Evolutionary conservation across 2,797 vertebrate genomes (phyloP).

Genomic region (Leuciscus waleckii): DNA sequence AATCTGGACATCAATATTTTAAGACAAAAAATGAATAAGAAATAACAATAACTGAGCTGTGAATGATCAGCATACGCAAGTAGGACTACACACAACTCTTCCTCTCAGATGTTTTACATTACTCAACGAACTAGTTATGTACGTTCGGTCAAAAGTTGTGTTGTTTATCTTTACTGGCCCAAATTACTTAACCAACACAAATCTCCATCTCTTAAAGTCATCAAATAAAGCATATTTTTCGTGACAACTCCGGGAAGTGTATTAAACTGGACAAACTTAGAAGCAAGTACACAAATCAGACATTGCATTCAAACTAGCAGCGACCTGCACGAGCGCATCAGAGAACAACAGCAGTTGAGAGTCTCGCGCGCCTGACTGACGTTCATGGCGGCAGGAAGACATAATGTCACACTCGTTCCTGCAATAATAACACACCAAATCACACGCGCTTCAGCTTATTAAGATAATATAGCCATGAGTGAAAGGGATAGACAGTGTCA

Average conservation of each 20-base stretch:
- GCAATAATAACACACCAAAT: background rate
- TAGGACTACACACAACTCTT: too few relatives aligned
- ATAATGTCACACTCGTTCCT: conserved; percentile 27
- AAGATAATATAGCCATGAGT: conserved; percentile 6
- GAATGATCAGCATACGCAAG: background rate
- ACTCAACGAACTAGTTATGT: background rate
- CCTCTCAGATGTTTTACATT: background rate
- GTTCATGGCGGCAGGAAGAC: conserved; percentile 41
- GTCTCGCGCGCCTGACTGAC: conserved; percentile 36
- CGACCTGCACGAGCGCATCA: conserved; percentile 15
- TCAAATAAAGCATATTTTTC: background rate
- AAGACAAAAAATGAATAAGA: background rate
- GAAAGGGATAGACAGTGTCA: conserved; percentile 60
- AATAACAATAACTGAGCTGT: background rate
- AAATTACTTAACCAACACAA: background rate
- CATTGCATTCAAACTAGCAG: conserved; percentile 7
- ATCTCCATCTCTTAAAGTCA: background rate
- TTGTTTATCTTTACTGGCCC: background rate
- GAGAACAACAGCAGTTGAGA: conserved; percentile 49
- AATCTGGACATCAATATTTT: conserved; percentile 22
- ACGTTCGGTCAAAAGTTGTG: background rate
- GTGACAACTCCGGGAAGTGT: conserved; percentile 1
- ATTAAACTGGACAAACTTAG: background rate
- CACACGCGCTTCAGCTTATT: background rate
- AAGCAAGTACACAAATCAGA: background rate